These are phyloP conservation scores for Hemichromis elongatus DNA, from an alignment of 2,113 vertebrate genomes.

Conservation along the genomic window DNA sequence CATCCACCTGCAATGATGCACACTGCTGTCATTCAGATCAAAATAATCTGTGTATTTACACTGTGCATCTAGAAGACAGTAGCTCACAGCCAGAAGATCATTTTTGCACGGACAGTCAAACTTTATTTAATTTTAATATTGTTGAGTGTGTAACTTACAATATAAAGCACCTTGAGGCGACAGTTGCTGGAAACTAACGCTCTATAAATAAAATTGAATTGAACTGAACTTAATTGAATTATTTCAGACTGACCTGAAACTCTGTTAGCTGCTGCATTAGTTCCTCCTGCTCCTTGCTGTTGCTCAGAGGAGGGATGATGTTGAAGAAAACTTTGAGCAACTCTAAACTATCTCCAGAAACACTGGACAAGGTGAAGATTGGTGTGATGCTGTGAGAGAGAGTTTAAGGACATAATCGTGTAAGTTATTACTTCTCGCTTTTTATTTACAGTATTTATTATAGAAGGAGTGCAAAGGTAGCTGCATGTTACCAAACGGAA, in stretches of 20 bases:
- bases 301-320: slow-evolving; percentile 95
- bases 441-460: background rate
- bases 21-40: background rate
- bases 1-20: slow-evolving; percentile 84
- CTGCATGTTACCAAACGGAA: background rate
- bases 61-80: background rate
- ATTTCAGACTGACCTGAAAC: slow-evolving; percentile 81
- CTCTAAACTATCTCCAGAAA: slow-evolving; percentile 92
- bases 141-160: background rate
- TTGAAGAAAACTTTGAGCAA: slow-evolving; percentile 96
- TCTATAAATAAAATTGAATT: background rate
- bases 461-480: background rate
- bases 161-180: background rate
- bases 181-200: background rate
- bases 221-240: background rate
- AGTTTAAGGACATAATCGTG: background rate
- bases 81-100: background rate
- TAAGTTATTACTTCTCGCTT: background rate
- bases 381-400: slow-evolving; percentile 83
- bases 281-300: slow-evolving; percentile 96
- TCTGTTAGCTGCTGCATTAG: slow-evolving; percentile 97
- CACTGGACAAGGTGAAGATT: slow-evolving; percentile 94
- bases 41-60: background rate
- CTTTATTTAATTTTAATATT: background rate
- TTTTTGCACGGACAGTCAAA: background rate